Evolutionary conservation across 2,113 vertebrate species (phyloP), one percentile per base, ranked within the genome.

Genomic region (Ascaphus truei): DNA sequence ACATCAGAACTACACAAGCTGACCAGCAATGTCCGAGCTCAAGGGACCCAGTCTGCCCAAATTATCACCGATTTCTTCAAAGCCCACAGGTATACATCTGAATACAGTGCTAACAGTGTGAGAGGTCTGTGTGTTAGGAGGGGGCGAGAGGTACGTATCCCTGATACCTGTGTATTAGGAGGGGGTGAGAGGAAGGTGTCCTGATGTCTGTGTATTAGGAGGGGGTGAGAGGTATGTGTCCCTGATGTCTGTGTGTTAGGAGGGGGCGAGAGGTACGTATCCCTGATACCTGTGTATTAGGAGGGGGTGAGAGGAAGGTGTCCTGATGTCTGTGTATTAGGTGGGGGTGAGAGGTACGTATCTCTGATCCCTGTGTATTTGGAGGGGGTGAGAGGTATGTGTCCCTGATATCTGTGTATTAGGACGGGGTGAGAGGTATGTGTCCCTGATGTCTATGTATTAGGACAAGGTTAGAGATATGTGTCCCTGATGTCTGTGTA

Each of bases 81-180:
- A 9, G 89, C 88, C 59, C 92, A 95, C 84, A 94, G 91, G 94
- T 96, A 62, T 26, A 34, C 31, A 34, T 34, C 11, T 5, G 16
- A 3, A 71, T 58, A 48, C 63, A 22, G n/a, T n/a, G n/a, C n/a
- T n/a, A n/a, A n/a, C n/a, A 27, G 12, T 52, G 12, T n/a, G n/a
- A 27, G 50, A 52, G 13, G 26, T 15, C 22, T 52, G 50, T 52
- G 15, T 15, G 11, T 7, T 29, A 13, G 50, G 25, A n/a, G n/a
- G n/a, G n/a, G n/a, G n/a, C n/a, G n/a, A n/a, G n/a, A n/a, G n/a
- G n/a, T n/a, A n/a, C n/a, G n/a, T n/a, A n/a, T n/a, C n/a, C n/a
- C n/a, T n/a, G n/a, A n/a, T n/a, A n/a, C n/a, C n/a, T n/a, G n/a
- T n/a, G n/a, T n/a, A n/a, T n/a, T n/a, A n/a, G n/a, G n/a, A n/a